phyloP scores from a whole-genome alignment of 2,113 vertebrate genomes.

The Cacatua alba region DNA sequence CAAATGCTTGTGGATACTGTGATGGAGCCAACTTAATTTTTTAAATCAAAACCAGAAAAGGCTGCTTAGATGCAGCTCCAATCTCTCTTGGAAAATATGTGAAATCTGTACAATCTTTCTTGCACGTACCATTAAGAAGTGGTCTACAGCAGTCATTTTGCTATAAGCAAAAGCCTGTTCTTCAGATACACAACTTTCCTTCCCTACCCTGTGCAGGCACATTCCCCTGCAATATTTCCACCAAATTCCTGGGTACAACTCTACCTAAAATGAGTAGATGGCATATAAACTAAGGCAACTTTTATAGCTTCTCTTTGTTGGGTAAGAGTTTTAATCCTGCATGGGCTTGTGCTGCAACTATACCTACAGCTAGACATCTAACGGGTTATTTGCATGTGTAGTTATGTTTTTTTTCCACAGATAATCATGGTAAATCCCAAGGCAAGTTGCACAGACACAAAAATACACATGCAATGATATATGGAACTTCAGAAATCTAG shows the following conservation, averaged over 20 bases:
- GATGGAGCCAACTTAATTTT: neutral
- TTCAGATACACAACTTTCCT: neutral
- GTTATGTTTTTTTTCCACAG: neutral
- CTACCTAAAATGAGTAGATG: neutral
- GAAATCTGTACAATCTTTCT: neutral
- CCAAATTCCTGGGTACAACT: neutral
- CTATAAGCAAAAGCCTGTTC: neutral
- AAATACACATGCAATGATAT: neutral
- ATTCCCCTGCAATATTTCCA: neutral
- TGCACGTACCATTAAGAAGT: neutral
- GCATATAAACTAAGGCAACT: neutral
- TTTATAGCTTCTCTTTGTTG: neutral
- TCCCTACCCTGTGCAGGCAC: neutral
- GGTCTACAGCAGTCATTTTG: neutral
- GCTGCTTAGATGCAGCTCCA: neutral
- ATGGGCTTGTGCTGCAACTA: conserved; percentile 40
- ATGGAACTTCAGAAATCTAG: neutral
- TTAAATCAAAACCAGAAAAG: neutral
- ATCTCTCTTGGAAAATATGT: neutral
- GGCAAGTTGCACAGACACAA: neutral
- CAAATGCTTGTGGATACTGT: neutral
- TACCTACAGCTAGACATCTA: conserved; percentile 47
- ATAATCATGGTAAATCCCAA: conserved; percentile 30
- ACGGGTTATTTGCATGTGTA: neutral
- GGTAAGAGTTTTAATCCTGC: conserved; percentile 38